Evolutionary conservation across 2,888 invertebrate genomes (phyloP).

Genomic region (Apodemia zela): DNA sequence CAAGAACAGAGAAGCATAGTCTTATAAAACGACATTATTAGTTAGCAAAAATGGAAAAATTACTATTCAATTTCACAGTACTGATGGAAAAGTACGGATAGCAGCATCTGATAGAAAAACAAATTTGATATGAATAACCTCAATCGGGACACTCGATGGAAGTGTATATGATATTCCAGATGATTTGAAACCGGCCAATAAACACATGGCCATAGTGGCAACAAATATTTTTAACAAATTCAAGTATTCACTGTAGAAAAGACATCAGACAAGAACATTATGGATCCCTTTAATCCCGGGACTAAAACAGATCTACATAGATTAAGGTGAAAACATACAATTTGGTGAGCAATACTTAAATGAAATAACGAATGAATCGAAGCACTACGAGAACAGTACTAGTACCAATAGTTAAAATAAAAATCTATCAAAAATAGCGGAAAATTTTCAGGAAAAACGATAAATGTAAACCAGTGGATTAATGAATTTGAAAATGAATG

Average conservation of each 20-base stretch:
- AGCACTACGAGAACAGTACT: neutral
- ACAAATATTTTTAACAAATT: slow-evolving; percentile 19
- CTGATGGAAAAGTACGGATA: too few species aligned
- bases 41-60: slow-evolving; percentile 20
- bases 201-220: slow-evolving; percentile 19
- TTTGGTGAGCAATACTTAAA: slow-evolving; percentile 24
- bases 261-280: slow-evolving; percentile 20
- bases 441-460: slow-evolving; percentile 23
- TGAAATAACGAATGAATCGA: slow-evolving; percentile 11
- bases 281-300: slow-evolving; percentile 20
- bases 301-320: slow-evolving; percentile 21
- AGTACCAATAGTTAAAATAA: neutral
- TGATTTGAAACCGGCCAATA: slow-evolving; percentile 20
- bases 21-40: slow-evolving; percentile 23
- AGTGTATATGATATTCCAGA: slow-evolving; percentile 20
- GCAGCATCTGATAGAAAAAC: slow-evolving; percentile 20
- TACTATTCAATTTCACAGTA: slow-evolving; percentile 19
- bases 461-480: slow-evolving; percentile 26
- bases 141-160: slow-evolving; percentile 21
- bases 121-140: slow-evolving; percentile 24
- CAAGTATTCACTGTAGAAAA: slow-evolving; percentile 24
- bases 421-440: slow-evolving; percentile 1
- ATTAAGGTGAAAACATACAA: slow-evolving; percentile 25
- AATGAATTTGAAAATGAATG: slow-evolving; percentile 28
- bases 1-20: neutral